Base-by-base conservation (phyloP, 1,140 invertebrate genomes). In the Acyrthosiphon pisum region DNA sequence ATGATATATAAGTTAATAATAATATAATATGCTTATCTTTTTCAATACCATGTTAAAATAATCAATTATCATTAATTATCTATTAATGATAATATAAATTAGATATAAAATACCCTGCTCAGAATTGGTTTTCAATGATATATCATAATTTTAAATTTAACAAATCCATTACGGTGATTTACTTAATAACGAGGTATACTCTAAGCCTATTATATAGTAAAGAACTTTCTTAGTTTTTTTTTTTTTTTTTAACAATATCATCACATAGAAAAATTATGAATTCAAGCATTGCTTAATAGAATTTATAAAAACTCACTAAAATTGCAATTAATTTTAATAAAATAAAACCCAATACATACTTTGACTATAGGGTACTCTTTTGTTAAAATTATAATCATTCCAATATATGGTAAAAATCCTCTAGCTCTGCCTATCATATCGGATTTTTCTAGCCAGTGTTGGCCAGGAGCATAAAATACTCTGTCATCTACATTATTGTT, bases 291-390 rank as follows among this genome's bases (percentile, higher is more conserved):
- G 50, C 22, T 22, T 22, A 22, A n/a, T 18, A 18, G 14, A 23
- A 68, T 18, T 18, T 14, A n/a, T 68, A 18, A 68, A n/a, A 76
- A 76, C n/a, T n/a, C n/a, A 76, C 11, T 6, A 76, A 76, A n/a
- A 18, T 35, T n/a, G 0, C 6, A 91, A 53, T 41, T 92, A 84
- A 53, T 94, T 60, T 91, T 86, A 60, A 90, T 56, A 7, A 94
- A 30, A 35, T 91, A 89, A 37, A 86, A 48, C 22, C 30, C 0
- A 22, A 48, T 93, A 94, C 60, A 95, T 95, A 97, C 97, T 96
- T 99, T 99, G 94, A 99, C 98, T 96, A 99, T 99, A 48, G 99
- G 99, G 96, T 99, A 99, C 96, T 99, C 99, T 95, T 99, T 99
- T 99, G 99, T 99, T 94, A 99, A 97, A 95, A 99, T 99, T 88